Percentiles rank a stretch among this genome's conserved stretches.
Conservation (phyloP, 2,113 vertebrate species). For the Passerina amoena region DNA sequence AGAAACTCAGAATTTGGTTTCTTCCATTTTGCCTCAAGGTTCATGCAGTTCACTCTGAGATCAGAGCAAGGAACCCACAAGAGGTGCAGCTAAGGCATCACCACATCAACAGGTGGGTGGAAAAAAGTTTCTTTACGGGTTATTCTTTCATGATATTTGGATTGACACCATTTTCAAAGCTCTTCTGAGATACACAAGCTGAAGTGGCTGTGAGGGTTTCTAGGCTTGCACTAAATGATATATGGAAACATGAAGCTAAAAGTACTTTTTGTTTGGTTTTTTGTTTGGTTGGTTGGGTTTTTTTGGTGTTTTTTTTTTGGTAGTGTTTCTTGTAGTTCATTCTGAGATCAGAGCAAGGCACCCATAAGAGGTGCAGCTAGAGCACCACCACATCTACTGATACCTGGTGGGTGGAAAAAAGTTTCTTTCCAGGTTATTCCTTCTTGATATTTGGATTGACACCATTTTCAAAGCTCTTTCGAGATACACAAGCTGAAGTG, state of each 20-base stretch:
- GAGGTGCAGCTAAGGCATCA: too few species aligned
- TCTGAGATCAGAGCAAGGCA: neutral
- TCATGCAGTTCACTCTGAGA: rapidly evolving
- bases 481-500: neutral
- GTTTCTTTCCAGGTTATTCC: neutral
- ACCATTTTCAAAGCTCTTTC: neutral
- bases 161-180: neutral
- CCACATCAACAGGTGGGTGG: rapidly evolving
- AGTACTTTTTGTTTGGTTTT: neutral
- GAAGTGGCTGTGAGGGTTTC: neutral
- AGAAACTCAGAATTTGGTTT: neutral
- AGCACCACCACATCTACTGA: too few species aligned
- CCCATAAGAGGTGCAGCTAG: rapidly evolving
- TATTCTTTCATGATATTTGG: neutral
- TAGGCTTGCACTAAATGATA: neutral
- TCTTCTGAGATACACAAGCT: neutral
- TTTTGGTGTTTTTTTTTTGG: too few species aligned
- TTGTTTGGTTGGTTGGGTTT: neutral
- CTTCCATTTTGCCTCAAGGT: rapidly evolving
- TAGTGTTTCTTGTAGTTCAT: rapidly evolving
- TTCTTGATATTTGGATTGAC: neutral
- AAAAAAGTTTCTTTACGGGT: neutral
- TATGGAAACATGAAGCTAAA: neutral
- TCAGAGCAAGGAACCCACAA: rapidly evolving
- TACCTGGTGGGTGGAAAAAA: neutral